Evolutionary conservation across 2,113 vertebrate species (phyloP).

Genomic region (Otolemur garnettii): DNA sequence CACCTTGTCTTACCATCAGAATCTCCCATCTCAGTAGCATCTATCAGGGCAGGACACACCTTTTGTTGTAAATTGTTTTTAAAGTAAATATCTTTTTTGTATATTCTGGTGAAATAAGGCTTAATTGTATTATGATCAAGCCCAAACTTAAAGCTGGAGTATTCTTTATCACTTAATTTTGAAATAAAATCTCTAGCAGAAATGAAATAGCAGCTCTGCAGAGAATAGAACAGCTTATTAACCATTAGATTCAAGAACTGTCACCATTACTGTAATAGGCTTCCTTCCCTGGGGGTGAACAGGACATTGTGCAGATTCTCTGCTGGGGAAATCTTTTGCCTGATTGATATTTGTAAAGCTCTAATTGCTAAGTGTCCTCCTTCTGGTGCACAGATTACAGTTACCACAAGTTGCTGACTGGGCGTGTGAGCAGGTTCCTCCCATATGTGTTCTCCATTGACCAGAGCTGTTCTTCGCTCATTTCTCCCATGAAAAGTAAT

Average conservation of each 20-base stretch:
- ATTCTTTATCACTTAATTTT: not conserved
- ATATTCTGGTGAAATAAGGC: not conserved
- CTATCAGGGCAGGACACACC: not conserved
- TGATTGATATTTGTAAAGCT: not conserved
- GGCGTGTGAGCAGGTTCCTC: fast-evolving
- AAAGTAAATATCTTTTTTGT: not conserved
- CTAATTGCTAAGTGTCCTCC: not conserved
- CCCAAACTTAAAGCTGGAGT: not conserved
- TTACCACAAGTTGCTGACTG: not conserved
- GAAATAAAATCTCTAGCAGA: not conserved
- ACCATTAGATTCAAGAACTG: fast-evolving
- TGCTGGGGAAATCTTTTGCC: not conserved
- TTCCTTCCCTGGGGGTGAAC: too few species aligned
- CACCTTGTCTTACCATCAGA: not conserved
- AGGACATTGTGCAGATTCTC: not conserved
- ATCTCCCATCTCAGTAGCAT: not conserved
- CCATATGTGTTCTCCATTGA: too few species aligned
- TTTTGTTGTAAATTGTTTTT: too few species aligned
- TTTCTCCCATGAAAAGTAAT: not conserved
- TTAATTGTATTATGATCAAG: not conserved
- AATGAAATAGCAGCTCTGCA: not conserved
- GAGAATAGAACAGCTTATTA: not conserved
- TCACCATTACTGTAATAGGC: fast-evolving
- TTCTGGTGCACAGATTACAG: not conserved
- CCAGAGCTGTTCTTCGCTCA: not conserved